phyloP scores from a whole-genome alignment of 2,888 invertebrate genomes.

The Tineola bisselliella region DNA sequence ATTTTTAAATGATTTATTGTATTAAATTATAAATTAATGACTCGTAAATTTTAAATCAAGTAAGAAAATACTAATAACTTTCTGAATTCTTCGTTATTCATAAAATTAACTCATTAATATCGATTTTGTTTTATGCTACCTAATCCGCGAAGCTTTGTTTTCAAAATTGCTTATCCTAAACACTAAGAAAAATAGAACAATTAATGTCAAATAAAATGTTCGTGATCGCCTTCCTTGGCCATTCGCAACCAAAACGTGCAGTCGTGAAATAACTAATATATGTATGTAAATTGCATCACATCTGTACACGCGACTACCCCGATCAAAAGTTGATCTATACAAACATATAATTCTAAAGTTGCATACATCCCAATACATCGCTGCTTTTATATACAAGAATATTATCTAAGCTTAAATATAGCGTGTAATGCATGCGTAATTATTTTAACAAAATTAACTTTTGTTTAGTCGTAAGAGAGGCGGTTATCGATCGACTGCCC shows the following conservation, averaged over 20 bases:
- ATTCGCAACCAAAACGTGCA: slow-evolving; percentile 9
- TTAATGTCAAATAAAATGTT: not conserved
- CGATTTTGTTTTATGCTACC: too few relatives aligned
- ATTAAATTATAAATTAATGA: too few relatives aligned
- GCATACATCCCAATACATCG: not conserved
- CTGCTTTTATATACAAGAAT: not conserved
- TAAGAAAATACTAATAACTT: too few relatives aligned
- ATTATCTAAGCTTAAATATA: not conserved
- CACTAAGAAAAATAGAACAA: not conserved
- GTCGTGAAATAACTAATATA: slow-evolving; percentile 16
- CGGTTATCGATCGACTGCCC: not conserved
- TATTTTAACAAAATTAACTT: not conserved
- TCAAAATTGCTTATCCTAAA: too few relatives aligned
- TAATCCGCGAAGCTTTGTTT: too few relatives aligned
- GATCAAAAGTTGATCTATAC: not conserved
- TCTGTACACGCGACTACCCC: not conserved
- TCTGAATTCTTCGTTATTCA: too few relatives aligned
- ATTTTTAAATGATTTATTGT: not conserved
- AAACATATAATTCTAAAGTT: not conserved
- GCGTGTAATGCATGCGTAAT: not conserved
- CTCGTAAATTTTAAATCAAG: too few relatives aligned
- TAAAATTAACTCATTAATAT: too few relatives aligned
- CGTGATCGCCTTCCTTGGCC: slow-evolving; percentile 5
- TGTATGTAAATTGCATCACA: slow-evolving; percentile 19
- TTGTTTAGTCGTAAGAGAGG: not conserved